phyloP scores from a whole-genome alignment of 2,888 invertebrate genomes.

The Nephrotoma guestfalica region DNA sequence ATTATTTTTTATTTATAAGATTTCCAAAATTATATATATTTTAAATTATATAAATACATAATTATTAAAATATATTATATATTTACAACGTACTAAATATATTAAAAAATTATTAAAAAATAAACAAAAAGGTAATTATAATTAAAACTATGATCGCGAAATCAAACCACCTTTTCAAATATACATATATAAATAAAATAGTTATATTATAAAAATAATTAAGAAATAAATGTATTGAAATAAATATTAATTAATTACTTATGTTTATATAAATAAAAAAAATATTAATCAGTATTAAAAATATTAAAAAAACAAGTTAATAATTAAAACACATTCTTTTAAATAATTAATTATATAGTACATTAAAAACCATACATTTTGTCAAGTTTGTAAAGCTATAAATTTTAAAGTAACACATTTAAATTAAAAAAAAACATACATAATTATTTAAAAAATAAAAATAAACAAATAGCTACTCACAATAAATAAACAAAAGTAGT shows the following conservation, averaged over 20 bases:
- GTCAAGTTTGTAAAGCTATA: neutral
- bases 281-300: neutral
- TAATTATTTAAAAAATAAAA: neutral
- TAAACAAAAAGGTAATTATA: neutral
- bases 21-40: neutral
- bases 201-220: neutral
- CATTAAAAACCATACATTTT: neutral
- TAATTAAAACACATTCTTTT: neutral
- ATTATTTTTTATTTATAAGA: neutral
- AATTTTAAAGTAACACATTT: neutral
- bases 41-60: neutral
- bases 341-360: neutral
- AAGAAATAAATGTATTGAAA: neutral
- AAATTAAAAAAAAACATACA: neutral
- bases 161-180: neutral
- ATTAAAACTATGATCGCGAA: neutral
- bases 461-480: neutral
- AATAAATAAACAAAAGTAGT: neutral
- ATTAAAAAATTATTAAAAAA: neutral
- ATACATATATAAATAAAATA: neutral
- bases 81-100: neutral
- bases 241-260: neutral
- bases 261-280: neutral
- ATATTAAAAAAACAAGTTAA: neutral
- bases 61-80: neutral